Percentiles rank a stretch among this genome's conserved stretches.
phyloP scores from a whole-genome alignment of 2,113 vertebrate genomes.

The Aspidoscelis tigris region DNA sequence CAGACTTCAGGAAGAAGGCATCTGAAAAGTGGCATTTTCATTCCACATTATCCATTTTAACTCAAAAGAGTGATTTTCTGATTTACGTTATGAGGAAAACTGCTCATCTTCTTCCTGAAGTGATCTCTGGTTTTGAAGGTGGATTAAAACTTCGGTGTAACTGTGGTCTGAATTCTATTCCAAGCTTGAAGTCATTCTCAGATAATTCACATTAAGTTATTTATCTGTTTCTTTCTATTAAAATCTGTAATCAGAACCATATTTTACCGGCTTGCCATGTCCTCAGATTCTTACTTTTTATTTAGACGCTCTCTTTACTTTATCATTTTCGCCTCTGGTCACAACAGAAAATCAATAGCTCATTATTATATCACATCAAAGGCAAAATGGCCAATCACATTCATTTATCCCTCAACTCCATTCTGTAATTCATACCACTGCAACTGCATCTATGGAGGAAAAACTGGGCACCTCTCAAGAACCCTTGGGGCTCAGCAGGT shows the following conservation, averaged over 20 bases:
- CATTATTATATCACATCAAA: conserved; percentile 24
- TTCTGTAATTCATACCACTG: conserved; percentile 4
- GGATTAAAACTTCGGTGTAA: no score
- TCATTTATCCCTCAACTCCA: conserved; percentile 30
- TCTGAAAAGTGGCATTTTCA: no score
- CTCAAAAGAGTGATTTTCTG: no score
- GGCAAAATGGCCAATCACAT: conserved; percentile 15
- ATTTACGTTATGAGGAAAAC: no score
- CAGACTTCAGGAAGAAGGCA: no score
- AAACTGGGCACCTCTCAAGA: no score
- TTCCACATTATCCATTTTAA: no score
- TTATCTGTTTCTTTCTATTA: not conserved
- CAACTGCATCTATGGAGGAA: no score
- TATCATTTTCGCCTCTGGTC: not conserved
- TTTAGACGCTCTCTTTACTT: not conserved
- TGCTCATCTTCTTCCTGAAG: no score
- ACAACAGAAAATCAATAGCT: not conserved
- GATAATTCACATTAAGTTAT: not conserved
- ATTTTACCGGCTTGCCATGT: not conserved
- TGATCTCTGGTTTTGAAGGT: no score
- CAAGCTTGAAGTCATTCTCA: not conserved
- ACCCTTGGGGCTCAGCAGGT: no score
- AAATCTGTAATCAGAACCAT: not conserved
- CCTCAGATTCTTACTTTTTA: not conserved
- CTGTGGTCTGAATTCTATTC: not conserved